These are phyloP conservation scores for Chironomus striatipennis DNA, from an alignment of 1,140 invertebrate genomes.

Conservation along the genomic window DNA sequence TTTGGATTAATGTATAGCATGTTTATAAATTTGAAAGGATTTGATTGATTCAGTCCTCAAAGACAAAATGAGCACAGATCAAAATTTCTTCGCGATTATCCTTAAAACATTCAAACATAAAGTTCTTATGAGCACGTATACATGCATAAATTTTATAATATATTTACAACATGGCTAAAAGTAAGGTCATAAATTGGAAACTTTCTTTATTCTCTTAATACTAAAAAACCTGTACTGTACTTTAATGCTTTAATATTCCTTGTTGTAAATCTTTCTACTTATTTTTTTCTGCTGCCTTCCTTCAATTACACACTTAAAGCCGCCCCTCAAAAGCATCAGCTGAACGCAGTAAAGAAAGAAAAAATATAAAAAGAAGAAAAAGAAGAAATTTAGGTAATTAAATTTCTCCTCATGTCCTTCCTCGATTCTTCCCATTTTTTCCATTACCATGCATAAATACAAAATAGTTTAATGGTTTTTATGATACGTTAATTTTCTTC, in stretches of 20 bases:
- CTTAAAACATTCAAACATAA: too few relatives aligned
- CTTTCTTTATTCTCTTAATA: background rate
- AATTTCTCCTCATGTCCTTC: constrained; percentile 7
- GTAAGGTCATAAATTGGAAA: constrained; percentile 21
- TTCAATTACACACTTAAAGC: background rate
- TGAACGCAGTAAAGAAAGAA: background rate
- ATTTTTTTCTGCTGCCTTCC: background rate
- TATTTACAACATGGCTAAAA: background rate
- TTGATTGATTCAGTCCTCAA: background rate
- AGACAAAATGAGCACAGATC: too few relatives aligned
- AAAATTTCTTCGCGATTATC: too few relatives aligned
- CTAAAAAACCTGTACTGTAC: background rate
- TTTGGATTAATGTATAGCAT: too few relatives aligned
- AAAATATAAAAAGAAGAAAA: background rate
- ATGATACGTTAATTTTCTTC: background rate
- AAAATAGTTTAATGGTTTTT: constrained; percentile 5
- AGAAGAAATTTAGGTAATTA: constrained; percentile 4
- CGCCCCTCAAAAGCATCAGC: background rate
- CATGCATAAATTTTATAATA: too few relatives aligned
- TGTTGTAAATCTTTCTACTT: constrained; percentile 3
- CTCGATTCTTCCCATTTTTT: constrained; percentile 6
- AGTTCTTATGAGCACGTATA: too few relatives aligned
- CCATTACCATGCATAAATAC: constrained; percentile 10
- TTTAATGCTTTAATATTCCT: background rate
- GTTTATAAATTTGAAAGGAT: too few relatives aligned